Conservation (phyloP, 2,797 vertebrate species). For the Gambelia wislizenii region DNA sequence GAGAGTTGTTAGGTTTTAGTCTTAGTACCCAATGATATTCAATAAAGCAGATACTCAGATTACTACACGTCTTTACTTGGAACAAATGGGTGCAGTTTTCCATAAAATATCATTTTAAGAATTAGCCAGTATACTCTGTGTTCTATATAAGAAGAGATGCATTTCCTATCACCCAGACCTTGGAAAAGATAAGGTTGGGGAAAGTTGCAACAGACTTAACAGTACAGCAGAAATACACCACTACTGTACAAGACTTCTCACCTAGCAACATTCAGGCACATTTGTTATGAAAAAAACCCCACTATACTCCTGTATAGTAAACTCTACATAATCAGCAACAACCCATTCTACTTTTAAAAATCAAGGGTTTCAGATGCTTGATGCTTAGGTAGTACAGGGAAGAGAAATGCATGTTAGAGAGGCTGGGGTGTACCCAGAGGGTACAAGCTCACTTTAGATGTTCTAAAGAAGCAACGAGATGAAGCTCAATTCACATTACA, state of each 20-base stretch:
- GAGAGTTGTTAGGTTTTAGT: background rate
- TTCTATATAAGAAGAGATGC: background rate
- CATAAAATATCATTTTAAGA: background rate
- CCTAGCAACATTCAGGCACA: accelerated
- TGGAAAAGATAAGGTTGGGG: background rate
- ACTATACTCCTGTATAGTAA: background rate
- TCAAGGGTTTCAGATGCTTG: background rate
- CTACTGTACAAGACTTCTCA: conserved; percentile 15
- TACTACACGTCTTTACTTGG: background rate
- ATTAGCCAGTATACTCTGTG: conserved; percentile 1
- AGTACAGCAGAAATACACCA: background rate
- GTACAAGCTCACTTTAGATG: background rate
- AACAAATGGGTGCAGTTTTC: background rate
- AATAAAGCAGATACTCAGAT: background rate
- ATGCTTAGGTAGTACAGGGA: background rate
- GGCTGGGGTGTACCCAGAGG: no score
- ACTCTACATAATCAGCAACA: background rate
- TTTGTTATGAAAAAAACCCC: background rate
- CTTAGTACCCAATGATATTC: background rate
- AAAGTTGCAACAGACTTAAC: background rate
- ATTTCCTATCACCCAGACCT: background rate
- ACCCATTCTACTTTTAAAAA: background rate
- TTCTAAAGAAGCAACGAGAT: background rate
- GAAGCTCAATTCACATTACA: background rate
- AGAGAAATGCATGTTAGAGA: background rate